Conservation (phyloP, 2,113 vertebrate species). For the Clupea harengus region DNA sequence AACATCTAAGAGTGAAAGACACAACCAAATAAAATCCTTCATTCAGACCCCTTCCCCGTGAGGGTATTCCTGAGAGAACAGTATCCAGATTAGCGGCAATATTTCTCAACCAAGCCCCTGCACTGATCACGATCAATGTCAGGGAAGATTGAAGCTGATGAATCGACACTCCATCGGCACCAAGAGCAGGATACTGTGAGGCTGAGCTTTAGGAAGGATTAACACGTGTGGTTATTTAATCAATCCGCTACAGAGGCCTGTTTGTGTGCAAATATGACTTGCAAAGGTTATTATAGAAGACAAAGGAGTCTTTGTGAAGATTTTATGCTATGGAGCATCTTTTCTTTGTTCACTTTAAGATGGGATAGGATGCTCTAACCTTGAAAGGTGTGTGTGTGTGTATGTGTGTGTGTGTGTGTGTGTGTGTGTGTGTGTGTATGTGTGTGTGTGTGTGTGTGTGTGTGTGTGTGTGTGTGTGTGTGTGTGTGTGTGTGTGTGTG, state of each 20-base stretch:
- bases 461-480: background rate
- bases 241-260: slow-evolving; percentile 34
- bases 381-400: background rate
- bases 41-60: background rate
- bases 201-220: slow-evolving; percentile 52
- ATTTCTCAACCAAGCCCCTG: background rate
- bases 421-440: too few species aligned
- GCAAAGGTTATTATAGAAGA: background rate
- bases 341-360: background rate
- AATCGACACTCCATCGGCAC: background rate
- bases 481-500: background rate
- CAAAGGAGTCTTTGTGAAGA: background rate
- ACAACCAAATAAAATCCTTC: background rate
- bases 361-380: background rate
- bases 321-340: background rate
- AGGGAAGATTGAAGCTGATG: slow-evolving; percentile 16
- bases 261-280: slow-evolving; percentile 25
- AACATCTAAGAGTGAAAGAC: background rate
- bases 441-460: background rate
- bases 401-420: background rate
- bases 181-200: slow-evolving; percentile 41
- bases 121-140: slow-evolving; percentile 20
- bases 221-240: slow-evolving; percentile 54
- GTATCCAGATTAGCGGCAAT: background rate
- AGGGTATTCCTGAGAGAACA: background rate